phyloP scores from a whole-genome alignment of 2,888 invertebrate genomes.

The Cephonodes hylas region DNA sequence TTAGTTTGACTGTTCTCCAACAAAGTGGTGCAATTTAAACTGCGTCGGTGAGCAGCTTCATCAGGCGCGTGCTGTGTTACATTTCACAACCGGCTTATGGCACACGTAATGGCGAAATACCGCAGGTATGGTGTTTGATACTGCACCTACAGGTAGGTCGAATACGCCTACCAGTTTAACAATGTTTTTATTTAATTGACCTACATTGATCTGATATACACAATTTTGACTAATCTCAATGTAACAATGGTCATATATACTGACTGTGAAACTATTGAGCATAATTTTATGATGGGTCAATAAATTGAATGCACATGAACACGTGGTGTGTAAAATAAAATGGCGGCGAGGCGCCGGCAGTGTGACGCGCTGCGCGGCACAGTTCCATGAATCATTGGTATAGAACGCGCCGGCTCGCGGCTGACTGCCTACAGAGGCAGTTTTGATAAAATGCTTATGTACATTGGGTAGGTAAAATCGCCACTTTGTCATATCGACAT shows the following conservation, averaged over 20 bases:
- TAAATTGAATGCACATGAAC: slow-evolving; percentile 52
- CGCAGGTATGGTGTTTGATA: slow-evolving; percentile 54
- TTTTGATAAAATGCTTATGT: background rate
- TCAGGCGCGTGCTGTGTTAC: slow-evolving; percentile 33
- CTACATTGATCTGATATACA: background rate
- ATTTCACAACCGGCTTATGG: slow-evolving; percentile 45
- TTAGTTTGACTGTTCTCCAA: slow-evolving; percentile 5
- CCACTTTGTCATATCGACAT: background rate
- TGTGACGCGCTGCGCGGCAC: slow-evolving; percentile 16
- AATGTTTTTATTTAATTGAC: slow-evolving; percentile 20
- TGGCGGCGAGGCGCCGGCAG: slow-evolving; percentile 54
- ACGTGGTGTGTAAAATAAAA: slow-evolving; percentile 74
- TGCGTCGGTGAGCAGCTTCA: slow-evolving; percentile 25
- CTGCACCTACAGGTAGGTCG: slow-evolving; percentile 16
- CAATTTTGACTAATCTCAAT: slow-evolving; percentile 12
- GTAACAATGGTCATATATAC: background rate
- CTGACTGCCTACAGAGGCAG: background rate
- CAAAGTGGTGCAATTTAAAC: slow-evolving; percentile 29
- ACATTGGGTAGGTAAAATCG: background rate
- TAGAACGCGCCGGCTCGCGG: slow-evolving; percentile 19
- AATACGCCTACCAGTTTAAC: slow-evolving; percentile 17
- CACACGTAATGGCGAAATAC: slow-evolving; percentile 65
- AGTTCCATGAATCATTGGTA: slow-evolving; percentile 38
- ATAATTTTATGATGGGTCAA: slow-evolving; percentile 24
- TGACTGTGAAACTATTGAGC: background rate